Evolutionary conservation across 2,113 vertebrate genomes (phyloP).

Genomic region (Percopsis transmontana): DNA sequence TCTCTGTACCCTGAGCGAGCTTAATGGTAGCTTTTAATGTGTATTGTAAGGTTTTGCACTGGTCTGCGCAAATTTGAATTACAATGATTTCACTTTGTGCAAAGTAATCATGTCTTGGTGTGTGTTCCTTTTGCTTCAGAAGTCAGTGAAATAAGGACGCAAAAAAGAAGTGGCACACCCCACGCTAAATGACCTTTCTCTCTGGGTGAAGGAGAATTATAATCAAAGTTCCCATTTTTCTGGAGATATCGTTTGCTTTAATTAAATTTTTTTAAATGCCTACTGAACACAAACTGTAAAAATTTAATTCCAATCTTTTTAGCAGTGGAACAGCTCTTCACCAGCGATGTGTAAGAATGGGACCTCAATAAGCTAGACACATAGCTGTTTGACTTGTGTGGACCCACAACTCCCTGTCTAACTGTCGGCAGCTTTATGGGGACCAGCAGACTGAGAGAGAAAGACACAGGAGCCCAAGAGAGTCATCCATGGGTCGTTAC

Average conservation of each 20-base stretch:
- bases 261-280: too few relatives aligned
- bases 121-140: background rate
- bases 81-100: conserved; percentile 8
- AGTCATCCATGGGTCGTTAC: conserved; percentile 40
- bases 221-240: too few relatives aligned
- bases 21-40: conserved; percentile 32
- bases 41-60: conserved; percentile 22
- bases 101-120: conserved; percentile 5
- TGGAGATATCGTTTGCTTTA: too few relatives aligned
- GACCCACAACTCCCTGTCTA: conserved; percentile 20
- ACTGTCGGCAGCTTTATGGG: conserved; percentile 38
- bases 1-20: conserved; percentile 4
- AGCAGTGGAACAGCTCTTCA: too few relatives aligned
- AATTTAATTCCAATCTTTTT: too few relatives aligned
- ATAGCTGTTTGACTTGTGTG: conserved; percentile 18
- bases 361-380: conserved; percentile 18
- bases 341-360: background rate
- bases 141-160: too few relatives aligned
- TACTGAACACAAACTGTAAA: too few relatives aligned
- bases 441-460: conserved; percentile 1
- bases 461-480: conserved; percentile 42
- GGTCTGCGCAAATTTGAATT: conserved; percentile 19
- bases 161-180: too few relatives aligned
- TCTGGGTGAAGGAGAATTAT: too few relatives aligned
- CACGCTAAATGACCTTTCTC: too few relatives aligned